Percentiles rank a stretch among this genome's conserved stretches.
These are phyloP conservation scores for Deilephila elpenor DNA, from an alignment of 2,888 invertebrate species.

Conservation along the genomic window DNA sequence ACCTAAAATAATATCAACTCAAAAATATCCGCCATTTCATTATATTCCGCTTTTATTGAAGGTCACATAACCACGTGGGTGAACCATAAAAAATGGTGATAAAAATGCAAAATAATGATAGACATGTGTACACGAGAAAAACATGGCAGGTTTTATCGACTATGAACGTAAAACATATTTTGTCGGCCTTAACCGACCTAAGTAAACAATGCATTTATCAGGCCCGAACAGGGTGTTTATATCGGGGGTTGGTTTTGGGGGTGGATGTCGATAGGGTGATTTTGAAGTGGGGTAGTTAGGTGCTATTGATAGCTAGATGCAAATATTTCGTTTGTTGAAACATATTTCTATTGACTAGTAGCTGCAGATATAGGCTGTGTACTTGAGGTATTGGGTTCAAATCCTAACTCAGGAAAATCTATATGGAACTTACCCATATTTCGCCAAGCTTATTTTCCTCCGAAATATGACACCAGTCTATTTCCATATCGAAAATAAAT, in stretches of 20 bases:
- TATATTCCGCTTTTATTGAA: not conserved
- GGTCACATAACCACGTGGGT: not conserved
- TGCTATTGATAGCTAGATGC: too few relatives aligned
- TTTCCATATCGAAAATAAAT: too few relatives aligned
- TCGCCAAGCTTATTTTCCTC: too few relatives aligned
- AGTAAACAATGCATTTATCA: slow-evolving; percentile 43
- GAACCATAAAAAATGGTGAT: not conserved
- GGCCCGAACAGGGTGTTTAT: slow-evolving; percentile 31
- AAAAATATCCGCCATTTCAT: too few relatives aligned
- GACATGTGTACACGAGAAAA: not conserved
- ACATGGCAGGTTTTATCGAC: not conserved
- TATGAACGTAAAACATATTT: slow-evolving; percentile 23
- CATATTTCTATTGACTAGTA: too few relatives aligned
- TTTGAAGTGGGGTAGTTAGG: not conserved
- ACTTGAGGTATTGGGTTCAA: too few relatives aligned
- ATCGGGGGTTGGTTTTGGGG: slow-evolving; percentile 5
- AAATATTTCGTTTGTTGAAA: too few relatives aligned
- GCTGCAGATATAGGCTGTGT: too few relatives aligned
- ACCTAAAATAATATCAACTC: too few relatives aligned
- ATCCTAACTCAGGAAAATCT: too few relatives aligned
- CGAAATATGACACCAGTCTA: too few relatives aligned
- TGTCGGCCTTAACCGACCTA: slow-evolving; percentile 41
- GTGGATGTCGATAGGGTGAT: not conserved
- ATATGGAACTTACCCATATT: too few relatives aligned
- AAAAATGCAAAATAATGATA: slow-evolving; percentile 12